Evolutionary conservation across 1,140 invertebrate species (phyloP), one percentile per base, ranked within the genome.

Genomic region (Lasioglossum baleicum): DNA sequence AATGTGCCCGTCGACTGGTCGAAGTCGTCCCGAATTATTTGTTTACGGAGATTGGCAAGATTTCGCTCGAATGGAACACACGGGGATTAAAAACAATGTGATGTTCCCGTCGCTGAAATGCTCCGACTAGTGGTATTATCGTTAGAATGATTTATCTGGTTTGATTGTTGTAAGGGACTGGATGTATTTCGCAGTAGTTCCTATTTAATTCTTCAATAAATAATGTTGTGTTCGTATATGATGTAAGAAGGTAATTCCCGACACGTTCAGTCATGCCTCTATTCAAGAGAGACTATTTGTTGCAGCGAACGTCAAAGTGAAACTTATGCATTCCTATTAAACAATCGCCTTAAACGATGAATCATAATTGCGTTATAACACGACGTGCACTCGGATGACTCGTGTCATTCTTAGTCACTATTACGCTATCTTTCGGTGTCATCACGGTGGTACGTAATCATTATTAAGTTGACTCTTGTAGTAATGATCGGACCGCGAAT

Each of bases 11-110:
- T 56, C 69, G 48, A 58, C 48, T 56, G 68, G 42, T 35, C 68
- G 20, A 75, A 71, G 63, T 80, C 76, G 70, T 78, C 69, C 35
- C 42, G 60, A 75, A 63, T 67, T 75, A 67, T 84, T 84, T 82
- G 67, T 42, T 63, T 48, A 51, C 51, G 64, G 48, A 22, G 44
- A 48, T 48, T 48, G 44, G 11, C 44, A 48, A 48, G 44, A 48
- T 60, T 40, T 61, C 64, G 58, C 26, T 44, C 35, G 68, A 64
- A 75, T 51, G 31, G n/a, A 58, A n/a, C 51, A n/a, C 17, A 20
- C 20, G 7, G 20, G 56, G 17, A 53, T 53, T 53, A 48, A 48
- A 48, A 48, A 48, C 44, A 3, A 35, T 35, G 44, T 1, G 44
- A 11, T 48, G 44, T 11, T 13, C 11, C 2, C 8, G 8, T 2